Base-by-base conservation (phyloP, 2,888 invertebrate species). In the Lucinisca nassula region DNA sequence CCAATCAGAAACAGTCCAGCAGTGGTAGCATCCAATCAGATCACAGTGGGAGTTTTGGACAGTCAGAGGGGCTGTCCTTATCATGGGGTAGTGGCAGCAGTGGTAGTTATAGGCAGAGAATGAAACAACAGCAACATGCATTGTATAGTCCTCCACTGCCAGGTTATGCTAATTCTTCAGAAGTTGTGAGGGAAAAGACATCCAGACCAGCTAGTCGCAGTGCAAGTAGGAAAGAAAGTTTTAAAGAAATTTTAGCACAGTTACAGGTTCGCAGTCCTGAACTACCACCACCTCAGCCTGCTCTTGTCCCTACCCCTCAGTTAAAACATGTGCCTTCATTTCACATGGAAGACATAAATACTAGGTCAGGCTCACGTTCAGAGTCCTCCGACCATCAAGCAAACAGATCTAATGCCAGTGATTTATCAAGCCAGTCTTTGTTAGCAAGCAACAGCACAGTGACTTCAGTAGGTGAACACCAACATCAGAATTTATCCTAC, bases 211-310 rank as follows among this genome's bases (percentile, higher is more conserved):
- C 90, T 4, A 92, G 93, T 84, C 91, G 93, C 45, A 93, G 91
- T 89, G 92, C 90, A 14, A 93, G 94, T 81, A 85, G 92, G 40
- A 92, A 92, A 61, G 94, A 94, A 70, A 94, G 94, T 85, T 94
- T 94, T 79, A 94, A 94, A 79, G 92, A 92, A 51, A 91, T 88
- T 35, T 82, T 91, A 61, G 90, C 91, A 1, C 91, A 91, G 74
- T 78, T 94, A 55, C 92, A 93, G 51, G 87, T 91, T 14, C 91
- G 92, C 49, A 74, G 51, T 61, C 74, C 81, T 24, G 82, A 83
- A 40, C 61, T 78, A 27, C 37, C 85, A 35, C 85, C 84, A 6
- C 45, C 77, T 67, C 86, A 83, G 55, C 86, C 87, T 27, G 82
- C 84, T 38, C 73, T 82, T 30, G 83, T 88, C 45, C 85, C 84